Evolutionary conservation across 2,113 vertebrate species (phyloP).

Genomic region (Sylvilagus bachmani): DNA sequence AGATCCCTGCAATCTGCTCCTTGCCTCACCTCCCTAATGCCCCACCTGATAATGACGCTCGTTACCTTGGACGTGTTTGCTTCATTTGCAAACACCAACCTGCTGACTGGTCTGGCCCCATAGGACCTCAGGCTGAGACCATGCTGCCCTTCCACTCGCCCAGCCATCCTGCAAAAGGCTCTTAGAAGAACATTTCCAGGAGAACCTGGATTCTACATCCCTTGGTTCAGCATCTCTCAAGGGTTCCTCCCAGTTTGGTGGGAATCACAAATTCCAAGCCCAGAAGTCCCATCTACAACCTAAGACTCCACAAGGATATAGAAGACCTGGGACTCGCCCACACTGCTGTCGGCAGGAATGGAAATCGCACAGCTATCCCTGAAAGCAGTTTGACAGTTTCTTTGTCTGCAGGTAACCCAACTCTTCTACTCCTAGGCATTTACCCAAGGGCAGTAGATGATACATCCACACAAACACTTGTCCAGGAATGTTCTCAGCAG

Average conservation of each 20-base stretch:
- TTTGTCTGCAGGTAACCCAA: not conserved
- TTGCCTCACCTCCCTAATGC: not conserved
- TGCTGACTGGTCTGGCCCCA: not conserved
- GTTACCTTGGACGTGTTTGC: not conserved
- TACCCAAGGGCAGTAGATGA: conserved; percentile 1
- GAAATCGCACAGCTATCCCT: not conserved
- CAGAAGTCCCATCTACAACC: not conserved
- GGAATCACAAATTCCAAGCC: not conserved
- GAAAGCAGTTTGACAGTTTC: not conserved
- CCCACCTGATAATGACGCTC: not conserved
- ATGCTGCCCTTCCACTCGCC: too few species aligned
- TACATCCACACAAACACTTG: not conserved
- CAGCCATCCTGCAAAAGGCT: not conserved
- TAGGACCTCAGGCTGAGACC: not conserved
- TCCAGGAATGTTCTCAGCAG: not conserved
- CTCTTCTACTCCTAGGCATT: not conserved
- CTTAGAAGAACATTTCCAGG: not conserved
- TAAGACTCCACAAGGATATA: not conserved
- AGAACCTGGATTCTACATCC: not conserved
- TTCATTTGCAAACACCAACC: not conserved
- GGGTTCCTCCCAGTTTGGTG: not conserved
- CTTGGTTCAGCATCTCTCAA: not conserved
- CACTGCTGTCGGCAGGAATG: not conserved
- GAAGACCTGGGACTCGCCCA: not conserved
- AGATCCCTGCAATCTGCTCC: not conserved